Evolutionary conservation across 2,888 invertebrate species (phyloP), one percentile per base, ranked within the genome.

Genomic region (Ornithoptera priamus): DNA sequence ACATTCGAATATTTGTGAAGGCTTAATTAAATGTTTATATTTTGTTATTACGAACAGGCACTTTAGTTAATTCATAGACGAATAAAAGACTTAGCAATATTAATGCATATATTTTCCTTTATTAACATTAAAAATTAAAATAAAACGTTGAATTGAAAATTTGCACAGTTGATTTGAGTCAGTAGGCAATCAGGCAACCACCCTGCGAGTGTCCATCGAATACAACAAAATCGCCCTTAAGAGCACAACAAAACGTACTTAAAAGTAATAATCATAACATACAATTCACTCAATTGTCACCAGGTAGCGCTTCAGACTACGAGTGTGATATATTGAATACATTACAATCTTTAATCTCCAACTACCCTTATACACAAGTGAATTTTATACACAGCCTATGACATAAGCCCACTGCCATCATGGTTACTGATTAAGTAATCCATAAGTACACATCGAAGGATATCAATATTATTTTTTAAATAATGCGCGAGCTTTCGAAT

Each of bases 31-130:
- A 10, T 1, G 30, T 30, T 42, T 42, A 12, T 42, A 12, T 1
- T 12, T 42, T 42, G 10, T 42, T 42, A 12, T 42, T 42, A 42
- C 42, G 10, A 10, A 42, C 42, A 15, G 46, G 15, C 46, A 46
- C 46, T 46, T 46, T 46, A 46, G 4, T 46, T 12, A 15, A 60
- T 30, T 30, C 15, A 8, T 36, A 18, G 8, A 60, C 2, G 30
- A 60, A 30, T 60, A 57, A 67, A 83, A 73, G 73, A 69, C 65
- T 66, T 69, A 83, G 82, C 85, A 76, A 75, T 88, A 87, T 88
- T 87, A 88, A 90, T 90, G 90, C 87, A 85, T 90, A 90, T 91
- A 91, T 83, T 89, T 88, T 85, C 82, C 88, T 89, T 90, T 87
- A 88, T 85, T 86, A 80, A 91, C 91, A 90, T 89, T 88, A 85